Evolutionary conservation across 2,888 invertebrate genomes (phyloP), one percentile per base, ranked within the genome.

Genomic region (Enchytraeus crypticus): DNA sequence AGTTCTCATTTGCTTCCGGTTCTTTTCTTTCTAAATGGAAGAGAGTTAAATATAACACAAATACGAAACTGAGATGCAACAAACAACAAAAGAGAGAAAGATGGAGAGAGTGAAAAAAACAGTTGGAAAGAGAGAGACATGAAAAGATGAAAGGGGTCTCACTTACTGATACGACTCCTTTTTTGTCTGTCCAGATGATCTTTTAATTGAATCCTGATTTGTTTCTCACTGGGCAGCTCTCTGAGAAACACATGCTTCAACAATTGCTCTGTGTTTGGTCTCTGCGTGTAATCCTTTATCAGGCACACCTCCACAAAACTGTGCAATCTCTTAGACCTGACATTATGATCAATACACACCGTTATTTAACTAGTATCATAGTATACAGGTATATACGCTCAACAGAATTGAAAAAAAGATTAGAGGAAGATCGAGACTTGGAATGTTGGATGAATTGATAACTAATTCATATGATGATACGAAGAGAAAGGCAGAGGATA

Each of bases 221-320:
- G 93, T 72, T 96, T 84, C 82, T 99, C 98, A 57, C 93, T 95
- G 27, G 96, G 96, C 82, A 96, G 95, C 83, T 98, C 97, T 81
- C 91, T 87, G 76, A 99, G 95, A 81, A 96, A 99, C 63, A 93
- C 87, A 83, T 98, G 96, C 80, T 92, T 93, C 69, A 99, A 83
- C 69, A 99, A 85, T 80, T 95, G 91, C 81, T 98, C 98, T 70
- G 98, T 98, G 81, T 93, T 96, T 66, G 97, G 97, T 77, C 98
- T 84, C 82, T 92, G 92, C 80, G 95, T 93, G 81, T 98, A 98
- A 82, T 98, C 97, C 84, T 99, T 97, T 63, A 96, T 93, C 75
- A 96, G 84, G 74, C 97, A 95, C 72, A 93, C 93, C 82, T 98
- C 97, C 80, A 98, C 95, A 80, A 99, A 99, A 77, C 90, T 83